Percentiles rank a stretch among this genome's conserved stretches.
Conservation (phyloP, 1,140 invertebrate species). For the Daktulosphaira vitifoliae region DNA sequence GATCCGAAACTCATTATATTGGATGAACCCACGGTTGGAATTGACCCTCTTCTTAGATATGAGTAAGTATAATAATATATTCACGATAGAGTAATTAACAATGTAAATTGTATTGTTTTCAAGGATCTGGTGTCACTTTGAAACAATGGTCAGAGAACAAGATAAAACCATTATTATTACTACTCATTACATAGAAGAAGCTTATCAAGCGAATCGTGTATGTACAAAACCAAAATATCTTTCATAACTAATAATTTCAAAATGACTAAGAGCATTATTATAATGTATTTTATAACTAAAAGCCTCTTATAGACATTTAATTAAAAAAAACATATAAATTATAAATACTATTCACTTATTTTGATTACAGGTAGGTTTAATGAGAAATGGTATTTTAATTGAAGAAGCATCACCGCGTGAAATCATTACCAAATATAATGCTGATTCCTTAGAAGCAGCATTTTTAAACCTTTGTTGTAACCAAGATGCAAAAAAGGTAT, state of each 20-base stretch:
- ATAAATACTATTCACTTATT: no score
- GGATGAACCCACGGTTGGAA: conserved; percentile 84
- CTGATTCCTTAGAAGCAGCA: conserved; percentile 50
- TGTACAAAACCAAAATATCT: no score
- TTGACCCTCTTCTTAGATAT: conserved; percentile 78
- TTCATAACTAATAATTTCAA: no score
- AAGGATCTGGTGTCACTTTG: conserved; percentile 82
- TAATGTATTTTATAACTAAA: no score
- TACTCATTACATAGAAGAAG: conserved; percentile 91
- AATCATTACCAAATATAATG: conserved; percentile 36
- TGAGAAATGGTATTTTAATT: conserved; percentile 52
- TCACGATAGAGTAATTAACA: no score
- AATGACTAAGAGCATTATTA: no score
- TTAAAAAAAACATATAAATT: no score
- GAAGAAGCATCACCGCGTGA: conserved; percentile 49
- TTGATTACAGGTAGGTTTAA: conserved; percentile 55
- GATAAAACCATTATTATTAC: conserved; percentile 74
- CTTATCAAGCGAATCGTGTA: conserved; percentile 60
- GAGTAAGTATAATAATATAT: conserved; percentile 41
- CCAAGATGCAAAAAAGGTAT: conserved; percentile 26
- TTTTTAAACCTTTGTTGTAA: conserved; percentile 49
- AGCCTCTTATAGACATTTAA: no score
- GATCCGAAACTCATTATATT: conserved; percentile 77
- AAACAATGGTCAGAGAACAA: conserved; percentile 58
- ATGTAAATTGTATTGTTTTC: not conserved